phyloP scores from a whole-genome alignment of 2,113 vertebrate species.

The Epinephelus fuscoguttatus region DNA sequence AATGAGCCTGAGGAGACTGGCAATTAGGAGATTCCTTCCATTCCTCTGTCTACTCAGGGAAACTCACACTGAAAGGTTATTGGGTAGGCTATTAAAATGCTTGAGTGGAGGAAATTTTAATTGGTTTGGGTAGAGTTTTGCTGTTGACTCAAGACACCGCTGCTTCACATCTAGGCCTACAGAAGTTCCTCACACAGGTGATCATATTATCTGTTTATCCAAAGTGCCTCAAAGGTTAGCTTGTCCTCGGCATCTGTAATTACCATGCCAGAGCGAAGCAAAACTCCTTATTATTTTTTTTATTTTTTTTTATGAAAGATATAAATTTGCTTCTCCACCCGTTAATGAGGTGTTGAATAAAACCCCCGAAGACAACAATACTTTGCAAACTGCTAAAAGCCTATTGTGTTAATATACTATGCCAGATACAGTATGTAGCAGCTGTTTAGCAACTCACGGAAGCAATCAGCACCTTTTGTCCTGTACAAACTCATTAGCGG shows the following conservation, averaged over 20 bases:
- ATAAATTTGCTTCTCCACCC: constrained; percentile 25
- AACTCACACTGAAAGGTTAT: constrained; percentile 78
- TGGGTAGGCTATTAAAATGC: constrained; percentile 73
- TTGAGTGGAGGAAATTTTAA: constrained; percentile 77
- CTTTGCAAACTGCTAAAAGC: constrained; percentile 36
- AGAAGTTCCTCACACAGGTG: constrained; percentile 53
- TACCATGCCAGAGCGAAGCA: constrained; percentile 26
- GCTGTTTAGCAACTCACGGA: constrained; percentile 52
- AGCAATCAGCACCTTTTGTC: constrained; percentile 63
- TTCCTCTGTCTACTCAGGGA: constrained; percentile 71
- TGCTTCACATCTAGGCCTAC: constrained; percentile 30
- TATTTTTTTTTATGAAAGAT: constrained; percentile 17
- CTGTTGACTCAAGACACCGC: constrained; percentile 69
- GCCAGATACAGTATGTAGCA: constrained; percentile 37
- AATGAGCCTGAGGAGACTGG: constrained; percentile 80
- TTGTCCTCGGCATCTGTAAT: constrained; percentile 43
- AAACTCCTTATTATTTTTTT: not conserved
- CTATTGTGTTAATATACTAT: constrained; percentile 25
- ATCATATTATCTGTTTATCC: constrained; percentile 68
- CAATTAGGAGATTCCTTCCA: constrained; percentile 77
- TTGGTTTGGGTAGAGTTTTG: constrained; percentile 73
- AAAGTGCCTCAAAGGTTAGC: constrained; percentile 61
- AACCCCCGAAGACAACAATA: constrained; percentile 27
- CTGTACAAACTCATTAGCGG: constrained; percentile 71
- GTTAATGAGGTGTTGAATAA: constrained; percentile 45